Percentiles rank a stretch among this genome's conserved stretches.
Conservation (phyloP, 2,113 vertebrate genomes). For the Myxocyprinus asiaticus region DNA sequence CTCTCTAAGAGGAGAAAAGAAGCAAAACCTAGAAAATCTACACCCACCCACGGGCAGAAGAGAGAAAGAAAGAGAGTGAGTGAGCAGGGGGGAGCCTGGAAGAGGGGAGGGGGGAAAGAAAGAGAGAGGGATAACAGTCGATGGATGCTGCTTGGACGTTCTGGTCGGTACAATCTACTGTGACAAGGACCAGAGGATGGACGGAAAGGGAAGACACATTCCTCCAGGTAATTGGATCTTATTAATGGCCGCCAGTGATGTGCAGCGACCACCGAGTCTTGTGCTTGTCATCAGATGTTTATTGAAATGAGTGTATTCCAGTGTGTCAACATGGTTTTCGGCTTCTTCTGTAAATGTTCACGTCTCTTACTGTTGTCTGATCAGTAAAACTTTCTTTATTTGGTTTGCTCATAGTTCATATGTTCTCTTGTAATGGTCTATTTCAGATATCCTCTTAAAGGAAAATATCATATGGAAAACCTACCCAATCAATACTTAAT, state of each 20-base stretch:
- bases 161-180: conserved; percentile 68
- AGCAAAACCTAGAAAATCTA: conserved; percentile 58
- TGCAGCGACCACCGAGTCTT: background rate
- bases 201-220: conserved; percentile 74
- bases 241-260: conserved; percentile 21
- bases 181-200: conserved; percentile 70
- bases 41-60: conserved; percentile 51
- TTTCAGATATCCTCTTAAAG: background rate
- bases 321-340: background rate
- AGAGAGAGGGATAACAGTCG: conserved; percentile 67
- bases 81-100: conserved; percentile 36
- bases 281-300: no score
- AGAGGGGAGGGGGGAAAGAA: conserved; percentile 40
- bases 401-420: no score
- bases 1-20: conserved; percentile 64
- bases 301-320: background rate
- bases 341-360: background rate
- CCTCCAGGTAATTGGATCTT: conserved; percentile 69
- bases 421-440: no score
- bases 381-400: no score
- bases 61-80: conserved; percentile 32
- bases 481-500: background rate
- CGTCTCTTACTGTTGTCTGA: background rate
- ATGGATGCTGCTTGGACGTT: conserved; percentile 74
- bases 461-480: background rate